Evolutionary conservation across 2,888 invertebrate species (phyloP).

Genomic region (Melinopterus prodromus): DNA sequence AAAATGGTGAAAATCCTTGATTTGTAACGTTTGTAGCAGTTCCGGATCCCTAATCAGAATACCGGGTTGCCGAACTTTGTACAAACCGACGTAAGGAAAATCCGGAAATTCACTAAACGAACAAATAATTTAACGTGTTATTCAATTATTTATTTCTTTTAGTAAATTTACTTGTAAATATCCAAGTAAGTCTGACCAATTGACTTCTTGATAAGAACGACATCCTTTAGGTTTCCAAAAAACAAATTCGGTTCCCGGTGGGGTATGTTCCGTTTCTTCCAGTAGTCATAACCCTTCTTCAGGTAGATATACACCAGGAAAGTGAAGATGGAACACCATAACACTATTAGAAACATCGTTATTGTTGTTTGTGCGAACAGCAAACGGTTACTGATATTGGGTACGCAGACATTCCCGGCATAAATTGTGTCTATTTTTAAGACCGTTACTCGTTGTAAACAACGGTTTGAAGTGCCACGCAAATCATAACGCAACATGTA

Average conservation of each 20-base stretch:
- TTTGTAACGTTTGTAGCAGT: slow-evolving; percentile 51
- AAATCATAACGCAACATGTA: too few species aligned
- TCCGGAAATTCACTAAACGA: slow-evolving; percentile 49
- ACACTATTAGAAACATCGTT: neutral
- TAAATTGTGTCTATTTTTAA: too few species aligned
- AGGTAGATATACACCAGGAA: slow-evolving; percentile 23
- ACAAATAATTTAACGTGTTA: too few species aligned
- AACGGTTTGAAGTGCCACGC: too few species aligned
- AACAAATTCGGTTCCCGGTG: slow-evolving; percentile 44
- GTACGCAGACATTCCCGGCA: too few species aligned
- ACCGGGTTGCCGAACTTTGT: slow-evolving; percentile 50
- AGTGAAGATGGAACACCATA: neutral
- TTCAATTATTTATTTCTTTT: too few species aligned
- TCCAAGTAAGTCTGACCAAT: slow-evolving; percentile 47
- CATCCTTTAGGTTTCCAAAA: slow-evolving; percentile 49
- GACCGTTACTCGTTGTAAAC: too few species aligned
- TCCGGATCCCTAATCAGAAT: slow-evolving; percentile 55
- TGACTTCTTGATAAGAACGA: slow-evolving; percentile 45
- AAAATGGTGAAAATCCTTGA: slow-evolving; percentile 55
- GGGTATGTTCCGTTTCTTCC: slow-evolving; percentile 48
- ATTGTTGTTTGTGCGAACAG: too few species aligned
- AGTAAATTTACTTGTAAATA: slow-evolving; percentile 44
- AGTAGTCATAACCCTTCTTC: slow-evolving; percentile 33
- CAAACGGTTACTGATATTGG: too few species aligned
- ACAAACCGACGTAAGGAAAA: slow-evolving; percentile 55